These are phyloP conservation scores for Myodes glareolus DNA, from an alignment of 2,113 vertebrate genomes.

Conservation along the genomic window DNA sequence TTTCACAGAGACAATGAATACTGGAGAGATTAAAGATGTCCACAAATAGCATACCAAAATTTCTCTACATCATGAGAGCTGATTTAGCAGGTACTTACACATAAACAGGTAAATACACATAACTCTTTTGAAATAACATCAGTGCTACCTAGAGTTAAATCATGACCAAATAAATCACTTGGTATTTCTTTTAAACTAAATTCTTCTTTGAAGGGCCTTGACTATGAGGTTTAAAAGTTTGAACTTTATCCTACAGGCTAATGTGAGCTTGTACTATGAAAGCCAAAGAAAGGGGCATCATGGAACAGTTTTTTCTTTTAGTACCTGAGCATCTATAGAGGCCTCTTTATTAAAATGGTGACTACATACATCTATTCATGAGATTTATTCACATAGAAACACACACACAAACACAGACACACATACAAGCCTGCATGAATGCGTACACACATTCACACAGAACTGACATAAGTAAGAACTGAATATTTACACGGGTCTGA, in stretches of 20 bases:
- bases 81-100: not conserved
- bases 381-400: not conserved
- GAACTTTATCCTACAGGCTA: not conserved
- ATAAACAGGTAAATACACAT: too few species aligned
- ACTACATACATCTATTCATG: not conserved
- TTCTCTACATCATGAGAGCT: not conserved
- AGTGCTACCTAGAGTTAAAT: not conserved
- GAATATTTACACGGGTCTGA: not conserved
- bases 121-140: not conserved
- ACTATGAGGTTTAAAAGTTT: not conserved
- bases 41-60: not conserved
- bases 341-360: not conserved
- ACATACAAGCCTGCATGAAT: not conserved
- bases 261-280: not conserved
- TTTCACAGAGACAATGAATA: not conserved
- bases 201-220: not conserved
- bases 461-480: not conserved
- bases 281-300: not conserved
- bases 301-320: not conserved
- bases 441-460: not conserved
- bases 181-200: not conserved
- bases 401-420: not conserved
- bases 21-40: not conserved
- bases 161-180: not conserved
- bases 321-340: not conserved